A percentile compares a stretch with the other conserved stretches of the same genome.
phyloP scores from a whole-genome alignment of 2,797 vertebrate species.

The Pangasius djambal region DNA sequence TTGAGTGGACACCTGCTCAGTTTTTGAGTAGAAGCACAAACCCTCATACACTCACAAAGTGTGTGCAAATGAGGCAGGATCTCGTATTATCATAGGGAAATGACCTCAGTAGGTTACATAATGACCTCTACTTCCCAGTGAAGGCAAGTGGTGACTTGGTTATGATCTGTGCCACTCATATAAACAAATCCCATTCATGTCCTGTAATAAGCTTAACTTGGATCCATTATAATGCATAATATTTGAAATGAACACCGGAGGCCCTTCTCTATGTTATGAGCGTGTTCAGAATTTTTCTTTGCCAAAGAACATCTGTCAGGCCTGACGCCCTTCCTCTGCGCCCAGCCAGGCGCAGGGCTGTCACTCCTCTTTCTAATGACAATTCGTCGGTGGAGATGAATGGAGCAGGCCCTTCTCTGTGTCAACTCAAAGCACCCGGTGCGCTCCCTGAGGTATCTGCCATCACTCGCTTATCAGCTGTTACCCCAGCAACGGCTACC shows the following conservation, averaged over 20 bases:
- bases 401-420: conserved; percentile 38
- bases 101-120: not conserved
- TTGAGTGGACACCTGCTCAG: not conserved
- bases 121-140: not conserved
- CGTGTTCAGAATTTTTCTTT: conserved; percentile 17
- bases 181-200: conserved; percentile 3
- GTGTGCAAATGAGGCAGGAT: conserved; percentile 14
- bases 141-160: not conserved
- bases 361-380: conserved; percentile 49
- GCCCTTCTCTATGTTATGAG: conserved; percentile 11
- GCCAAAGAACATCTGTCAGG: conserved; percentile 45
- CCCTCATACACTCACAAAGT: not conserved
- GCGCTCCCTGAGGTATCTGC: conserved; percentile 59
- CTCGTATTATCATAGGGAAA: conserved; percentile 7
- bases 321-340: conserved; percentile 16
- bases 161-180: not conserved
- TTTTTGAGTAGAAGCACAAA: not conserved
- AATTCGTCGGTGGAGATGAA: conserved; percentile 51
- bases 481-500: conserved; percentile 67
- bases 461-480: conserved; percentile 63
- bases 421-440: conserved; percentile 49
- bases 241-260: not conserved
- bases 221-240: not conserved
- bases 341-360: conserved; percentile 34
- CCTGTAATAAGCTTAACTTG: not conserved